Conservation (phyloP, 1,140 invertebrate genomes). For the Penaeus vannamei region DNA sequence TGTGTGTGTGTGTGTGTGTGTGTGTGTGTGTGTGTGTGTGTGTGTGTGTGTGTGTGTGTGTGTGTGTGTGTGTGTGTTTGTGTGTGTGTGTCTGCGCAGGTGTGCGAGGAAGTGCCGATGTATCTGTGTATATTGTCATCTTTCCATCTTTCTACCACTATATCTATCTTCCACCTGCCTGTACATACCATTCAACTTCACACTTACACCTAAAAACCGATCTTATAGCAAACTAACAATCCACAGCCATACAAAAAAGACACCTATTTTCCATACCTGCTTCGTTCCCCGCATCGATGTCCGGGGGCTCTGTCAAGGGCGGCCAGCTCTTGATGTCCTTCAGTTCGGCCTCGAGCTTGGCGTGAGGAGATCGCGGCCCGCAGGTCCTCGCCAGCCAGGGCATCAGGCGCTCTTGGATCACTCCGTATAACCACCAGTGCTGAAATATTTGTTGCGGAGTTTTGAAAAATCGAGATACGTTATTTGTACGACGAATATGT, state of each 20-base stretch:
- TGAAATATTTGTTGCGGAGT: background rate
- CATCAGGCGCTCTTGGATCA: conserved; percentile 2
- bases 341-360: conserved; percentile 24
- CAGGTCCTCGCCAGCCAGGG: background rate
- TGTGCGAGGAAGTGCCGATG: background rate
- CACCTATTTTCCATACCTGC: background rate
- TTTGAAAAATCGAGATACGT: no score
- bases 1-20: background rate
- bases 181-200: no score
- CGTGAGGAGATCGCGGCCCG: background rate
- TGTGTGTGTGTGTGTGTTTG: conserved; percentile 1
- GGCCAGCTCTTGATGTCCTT: conserved; percentile 9
- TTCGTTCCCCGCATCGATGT: background rate
- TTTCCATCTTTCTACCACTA: background rate
- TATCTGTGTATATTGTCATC: background rate
- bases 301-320: conserved; percentile 27
- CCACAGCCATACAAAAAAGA: no score
- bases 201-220: no score
- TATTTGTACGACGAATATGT: no score
- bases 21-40: conserved; percentile 22
- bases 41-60: conserved; percentile 19
- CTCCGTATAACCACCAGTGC: conserved; percentile 41
- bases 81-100: background rate
- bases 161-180: no score
- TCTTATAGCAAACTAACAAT: no score